Base-by-base conservation (phyloP, 2,888 invertebrate species). In the Pedicia rivosa region DNA sequence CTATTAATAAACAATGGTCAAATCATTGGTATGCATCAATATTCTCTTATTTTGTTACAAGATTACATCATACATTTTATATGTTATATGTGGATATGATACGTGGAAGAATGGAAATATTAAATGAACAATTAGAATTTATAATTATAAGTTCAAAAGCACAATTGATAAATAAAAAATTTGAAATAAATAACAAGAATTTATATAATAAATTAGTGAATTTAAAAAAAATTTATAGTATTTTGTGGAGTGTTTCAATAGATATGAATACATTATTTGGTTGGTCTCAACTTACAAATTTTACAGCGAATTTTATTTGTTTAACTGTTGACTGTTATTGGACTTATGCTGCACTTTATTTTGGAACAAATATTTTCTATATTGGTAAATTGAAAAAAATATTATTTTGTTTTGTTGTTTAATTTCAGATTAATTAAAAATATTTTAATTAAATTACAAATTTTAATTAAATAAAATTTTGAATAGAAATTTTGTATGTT, bases 41-140 rank as follows among this genome's bases (percentile, higher is more conserved):
- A 6, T 35, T 35, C 12, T 25, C 35, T 5, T 35, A 26, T 25
- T 25, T 35, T 26, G 25, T 35, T 10, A 25, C 35, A 5, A 25
- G 35, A 12, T 15, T 10, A 2, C 17, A 9, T 8, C 20, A 17
- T 8, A 26, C 26, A 15, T 35, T 35, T 9, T n/a, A 26, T 16
- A 17, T 25, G 26, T 35, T 35, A 26, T 35, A 20, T 25, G 20
- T 35, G 5, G 35, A 35, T 20, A 35, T 35, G 12, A 35, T 35
- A 12, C 10, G 16, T 16, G 15, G 15, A 9, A 25, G 26, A 13
- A 12, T 26, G 9, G 16, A 26, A 25, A 16, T 20, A 12, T 26
- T 35, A 16, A 35, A 26, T 10, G n/a, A 16, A 7, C 12, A 35
- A 26, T 12, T 35, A 9, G n/a, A n/a, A n/a, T n/a, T n/a, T n/a